Conservation (phyloP, 2,113 vertebrate genomes). For the Crotalus viridis region DNA sequence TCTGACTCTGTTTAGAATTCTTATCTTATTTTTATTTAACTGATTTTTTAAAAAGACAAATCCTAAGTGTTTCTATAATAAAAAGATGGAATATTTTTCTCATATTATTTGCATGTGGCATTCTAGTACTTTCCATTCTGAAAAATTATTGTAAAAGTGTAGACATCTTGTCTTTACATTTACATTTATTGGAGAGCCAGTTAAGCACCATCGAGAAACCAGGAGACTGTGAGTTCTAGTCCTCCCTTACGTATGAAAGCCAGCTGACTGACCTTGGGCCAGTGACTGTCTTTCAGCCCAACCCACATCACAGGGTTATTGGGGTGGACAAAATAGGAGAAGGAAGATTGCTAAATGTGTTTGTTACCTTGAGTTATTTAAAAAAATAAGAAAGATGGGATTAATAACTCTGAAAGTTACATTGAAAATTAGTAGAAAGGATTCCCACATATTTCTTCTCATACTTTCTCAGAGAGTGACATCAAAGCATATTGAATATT, state of each 20-base stretch:
- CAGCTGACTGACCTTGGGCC: too few relatives aligned
- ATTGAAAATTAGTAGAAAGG: too few relatives aligned
- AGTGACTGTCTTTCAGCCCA: too few relatives aligned
- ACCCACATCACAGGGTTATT: neutral
- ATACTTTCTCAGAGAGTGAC: conserved; percentile 1
- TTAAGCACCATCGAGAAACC: neutral
- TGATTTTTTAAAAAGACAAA: neutral
- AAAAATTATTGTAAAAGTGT: neutral
- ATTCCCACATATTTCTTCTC: neutral
- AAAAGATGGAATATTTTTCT: neutral
- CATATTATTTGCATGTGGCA: neutral
- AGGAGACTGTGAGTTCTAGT: neutral
- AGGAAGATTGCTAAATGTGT: neutral
- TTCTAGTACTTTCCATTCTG: neutral
- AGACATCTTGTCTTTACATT: neutral
- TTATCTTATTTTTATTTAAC: neutral
- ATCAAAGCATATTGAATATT: neutral
- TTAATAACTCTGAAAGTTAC: neutral
- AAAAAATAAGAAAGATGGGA: neutral
- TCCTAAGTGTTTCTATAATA: neutral
- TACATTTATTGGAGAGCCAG: neutral
- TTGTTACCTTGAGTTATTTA: neutral
- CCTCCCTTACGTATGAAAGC: too few relatives aligned
- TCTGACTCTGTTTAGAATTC: neutral
- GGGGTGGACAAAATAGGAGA: neutral